phyloP scores from a whole-genome alignment of 2,797 vertebrate genomes.

The Carapus acus region DNA sequence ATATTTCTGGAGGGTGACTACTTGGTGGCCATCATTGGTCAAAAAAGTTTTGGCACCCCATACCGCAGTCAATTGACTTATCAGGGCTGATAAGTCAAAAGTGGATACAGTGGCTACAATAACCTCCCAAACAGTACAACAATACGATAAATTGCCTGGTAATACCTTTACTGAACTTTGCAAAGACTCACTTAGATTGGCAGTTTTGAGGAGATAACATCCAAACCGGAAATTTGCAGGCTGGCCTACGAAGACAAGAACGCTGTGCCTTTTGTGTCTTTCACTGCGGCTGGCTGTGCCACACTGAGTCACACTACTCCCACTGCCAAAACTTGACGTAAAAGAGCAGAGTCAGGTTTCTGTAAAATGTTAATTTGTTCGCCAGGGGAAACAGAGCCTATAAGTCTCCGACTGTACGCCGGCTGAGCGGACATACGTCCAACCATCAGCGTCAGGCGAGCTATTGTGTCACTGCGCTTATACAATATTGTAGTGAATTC shows the following conservation, averaged over 20 bases:
- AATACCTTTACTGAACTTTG: too few relatives aligned
- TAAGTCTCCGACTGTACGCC: conserved; percentile 3
- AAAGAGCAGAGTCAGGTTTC: conserved; percentile 8
- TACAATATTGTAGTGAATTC: background rate
- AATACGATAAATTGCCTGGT: too few relatives aligned
- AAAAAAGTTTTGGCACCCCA: too few relatives aligned
- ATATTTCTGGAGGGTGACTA: too few relatives aligned
- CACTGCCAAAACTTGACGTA: conserved; percentile 12
- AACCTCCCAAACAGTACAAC: too few relatives aligned
- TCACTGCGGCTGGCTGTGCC: background rate
- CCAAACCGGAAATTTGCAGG: too few relatives aligned
- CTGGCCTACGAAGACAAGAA: background rate
- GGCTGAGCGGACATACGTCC: conserved; percentile 10
- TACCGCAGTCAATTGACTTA: too few relatives aligned
- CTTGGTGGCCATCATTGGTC: too few relatives aligned
- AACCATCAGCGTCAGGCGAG: conserved; percentile 3
- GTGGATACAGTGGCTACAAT: too few relatives aligned
- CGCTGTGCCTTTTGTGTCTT: conserved; percentile 5
- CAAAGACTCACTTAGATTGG: too few relatives aligned
- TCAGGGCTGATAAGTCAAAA: too few relatives aligned
- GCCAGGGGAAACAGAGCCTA: background rate
- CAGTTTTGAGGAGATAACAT: too few relatives aligned
- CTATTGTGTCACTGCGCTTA: conserved; percentile 19
- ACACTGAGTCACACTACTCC: conserved; percentile 15
- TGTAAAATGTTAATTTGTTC: conserved; percentile 8